Percentiles rank a stretch among this genome's conserved stretches.
Evolutionary conservation across 2,888 invertebrate genomes (phyloP).

Genomic region (Phrixothrix hirtus): DNA sequence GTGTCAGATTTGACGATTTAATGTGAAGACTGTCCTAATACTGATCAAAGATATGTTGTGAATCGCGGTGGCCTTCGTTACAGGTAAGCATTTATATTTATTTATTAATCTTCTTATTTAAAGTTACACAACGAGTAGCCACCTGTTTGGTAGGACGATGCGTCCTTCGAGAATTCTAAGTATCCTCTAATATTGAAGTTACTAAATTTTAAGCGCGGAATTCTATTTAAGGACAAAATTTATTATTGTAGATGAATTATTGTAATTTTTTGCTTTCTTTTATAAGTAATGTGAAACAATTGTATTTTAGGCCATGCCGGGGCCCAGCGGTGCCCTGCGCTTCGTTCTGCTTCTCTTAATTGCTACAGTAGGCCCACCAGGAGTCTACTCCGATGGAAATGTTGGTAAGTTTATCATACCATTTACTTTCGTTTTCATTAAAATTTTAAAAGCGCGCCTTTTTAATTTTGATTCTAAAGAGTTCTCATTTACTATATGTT

Average conservation of each 20-base stretch:
- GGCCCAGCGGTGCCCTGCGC: conserved; percentile 52
- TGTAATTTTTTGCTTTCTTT: no score
- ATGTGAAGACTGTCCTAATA: conserved; percentile 35
- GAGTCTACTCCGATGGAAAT: conserved; percentile 64
- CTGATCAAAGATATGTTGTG: conserved; percentile 42
- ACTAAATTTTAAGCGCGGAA: no score
- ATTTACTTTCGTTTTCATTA: conserved; percentile 1
- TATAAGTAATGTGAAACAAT: no score
- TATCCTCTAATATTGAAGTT: no score
- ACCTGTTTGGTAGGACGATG: conserved; percentile 40
- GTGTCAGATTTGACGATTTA: conserved; percentile 34
- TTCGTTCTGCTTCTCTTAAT: conserved; percentile 49
- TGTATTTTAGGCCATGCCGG: conserved; percentile 54
- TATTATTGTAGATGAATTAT: no score
- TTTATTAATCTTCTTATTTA: conserved; percentile 2
- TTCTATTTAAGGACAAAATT: no score
- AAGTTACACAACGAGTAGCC: conserved; percentile 38
- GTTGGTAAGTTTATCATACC: conserved; percentile 64
- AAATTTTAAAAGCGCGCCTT: no score
- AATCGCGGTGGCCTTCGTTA: conserved; percentile 34
- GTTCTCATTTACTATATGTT: no score
- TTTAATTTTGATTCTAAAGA: no score
- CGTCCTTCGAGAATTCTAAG: conserved; percentile 1
- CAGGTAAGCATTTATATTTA: conserved; percentile 26
- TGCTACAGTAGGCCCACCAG: conserved; percentile 49